Evolutionary conservation across 2,113 vertebrate species (phyloP).

Genomic region (Leptosomus discolor): DNA sequence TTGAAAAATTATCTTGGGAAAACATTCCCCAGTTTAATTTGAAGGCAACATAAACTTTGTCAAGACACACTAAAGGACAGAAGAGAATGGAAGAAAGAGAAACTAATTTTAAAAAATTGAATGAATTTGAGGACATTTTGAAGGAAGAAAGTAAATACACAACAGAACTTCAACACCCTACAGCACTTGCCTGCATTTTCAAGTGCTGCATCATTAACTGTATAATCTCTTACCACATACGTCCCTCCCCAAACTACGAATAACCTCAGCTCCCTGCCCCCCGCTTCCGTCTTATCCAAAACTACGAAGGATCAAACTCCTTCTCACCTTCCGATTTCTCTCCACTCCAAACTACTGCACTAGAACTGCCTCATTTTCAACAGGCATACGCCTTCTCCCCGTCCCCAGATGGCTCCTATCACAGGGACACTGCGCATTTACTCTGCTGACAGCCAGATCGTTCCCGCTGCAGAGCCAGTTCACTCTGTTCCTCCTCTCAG

Average conservation of each 20-base stretch:
- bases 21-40: not conserved
- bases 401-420: not conserved
- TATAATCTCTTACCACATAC: not conserved
- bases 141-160: not conserved
- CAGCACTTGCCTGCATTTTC: not conserved
- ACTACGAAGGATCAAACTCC: not conserved
- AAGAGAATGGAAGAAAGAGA: not conserved
- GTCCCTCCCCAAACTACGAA: not conserved
- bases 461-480: not conserved
- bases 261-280: not conserved
- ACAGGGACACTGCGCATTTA: accelerated
- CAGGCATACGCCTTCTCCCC: not conserved
- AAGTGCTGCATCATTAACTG: not conserved
- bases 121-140: not conserved
- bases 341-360: not conserved
- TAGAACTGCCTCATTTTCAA: not conserved
- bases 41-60: not conserved
- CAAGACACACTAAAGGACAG: not conserved
- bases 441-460: not conserved
- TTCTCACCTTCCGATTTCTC: not conserved
- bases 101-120: not conserved
- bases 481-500: not conserved
- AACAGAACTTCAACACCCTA: not conserved
- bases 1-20: not conserved
- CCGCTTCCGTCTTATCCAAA: not conserved